Base-by-base conservation (phyloP, 2,113 vertebrate genomes). In the Thunnus maccoyii region DNA sequence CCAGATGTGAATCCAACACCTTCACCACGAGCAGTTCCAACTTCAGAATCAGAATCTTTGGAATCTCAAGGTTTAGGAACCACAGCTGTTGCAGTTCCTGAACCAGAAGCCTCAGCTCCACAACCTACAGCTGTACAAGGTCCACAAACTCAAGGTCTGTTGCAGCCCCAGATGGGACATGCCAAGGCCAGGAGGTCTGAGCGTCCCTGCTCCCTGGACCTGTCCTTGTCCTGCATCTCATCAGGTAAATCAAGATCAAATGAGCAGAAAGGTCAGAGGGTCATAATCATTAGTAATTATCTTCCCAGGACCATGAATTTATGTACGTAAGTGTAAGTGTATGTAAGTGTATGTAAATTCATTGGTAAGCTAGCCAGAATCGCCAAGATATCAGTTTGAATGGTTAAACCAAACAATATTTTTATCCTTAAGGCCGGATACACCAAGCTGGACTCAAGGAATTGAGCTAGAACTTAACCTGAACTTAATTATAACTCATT, bases 201-300 rank as follows among this genome's bases (percentile, higher is more conserved):
- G 89, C 96, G 98, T 77, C 98, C 98, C 15, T 96, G 96, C 86
- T 99, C 98, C 0, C 92, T 99, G 91, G 97, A 99, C 92, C 94
- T 99, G 46, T 95, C 97, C 50, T 96, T 95, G 73, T 86, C 95
- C 72, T 91, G 95, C 90, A 94, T 95, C 67, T 93, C 91, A 78
- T 94, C 96, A 88, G 95, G 98, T 98, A 91, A 97, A 96, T 71
- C 25, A 7, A 15, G 5, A 17, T 62, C 5, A 41, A 17, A 20
- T 55, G 9, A 41, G 36, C 7, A 8, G 36, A 41, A 41, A 41
- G 36, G 36, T 41, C 6, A 41, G 36, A 41, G 8, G 36, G 36
- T 41, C 36, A 41, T 41, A 41, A 41, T 41, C 6, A 41, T 41
- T 9, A 41, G 7, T 41, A 41, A 41, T 41, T 41, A 9, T 41